Evolutionary conservation across 2,113 vertebrate genomes (phyloP).

Genomic region (Grallaria varia): DNA sequence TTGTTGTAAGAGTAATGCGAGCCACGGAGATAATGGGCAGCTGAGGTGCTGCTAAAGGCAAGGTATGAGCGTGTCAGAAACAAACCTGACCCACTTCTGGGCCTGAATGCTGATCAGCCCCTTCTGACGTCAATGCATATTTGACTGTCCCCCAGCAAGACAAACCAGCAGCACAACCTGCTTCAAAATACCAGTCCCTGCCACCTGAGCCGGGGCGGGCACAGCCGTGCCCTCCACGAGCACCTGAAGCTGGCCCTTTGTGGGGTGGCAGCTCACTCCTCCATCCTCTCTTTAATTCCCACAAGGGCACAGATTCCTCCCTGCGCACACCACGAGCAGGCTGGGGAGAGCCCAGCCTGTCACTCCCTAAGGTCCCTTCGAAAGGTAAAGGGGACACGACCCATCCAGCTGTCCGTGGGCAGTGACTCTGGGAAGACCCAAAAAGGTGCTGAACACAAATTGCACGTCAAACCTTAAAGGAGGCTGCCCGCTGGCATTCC

Average conservation of each 20-base stretch:
- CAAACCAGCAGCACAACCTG: neutral
- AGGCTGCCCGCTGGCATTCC: neutral
- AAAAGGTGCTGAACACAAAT: neutral
- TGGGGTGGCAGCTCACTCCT: too few relatives aligned
- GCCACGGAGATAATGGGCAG: neutral
- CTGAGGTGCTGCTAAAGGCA: constrained; percentile 42
- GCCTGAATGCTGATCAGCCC: constrained; percentile 48
- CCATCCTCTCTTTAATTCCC: too few relatives aligned
- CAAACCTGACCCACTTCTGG: constrained; percentile 63
- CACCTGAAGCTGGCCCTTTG: too few relatives aligned
- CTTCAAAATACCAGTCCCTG: constrained; percentile 52
- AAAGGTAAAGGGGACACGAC: fast-evolving
- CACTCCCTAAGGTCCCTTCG: neutral
- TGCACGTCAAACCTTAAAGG: neutral
- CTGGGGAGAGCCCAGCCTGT: fast-evolving
- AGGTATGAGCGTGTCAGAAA: neutral
- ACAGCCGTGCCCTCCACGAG: too few relatives aligned
- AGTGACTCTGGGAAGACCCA: neutral
- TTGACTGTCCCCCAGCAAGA: constrained; percentile 34
- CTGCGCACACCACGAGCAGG: fast-evolving
- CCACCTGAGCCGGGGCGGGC: neutral
- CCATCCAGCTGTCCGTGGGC: neutral
- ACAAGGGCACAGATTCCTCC: neutral
- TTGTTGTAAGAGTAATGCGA: neutral
- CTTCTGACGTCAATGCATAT: constrained; percentile 61